A percentile compares a stretch with the other conserved stretches of the same genome.
Conservation (phyloP, 2,113 vertebrate species). For the Nettapus auritus region DNA sequence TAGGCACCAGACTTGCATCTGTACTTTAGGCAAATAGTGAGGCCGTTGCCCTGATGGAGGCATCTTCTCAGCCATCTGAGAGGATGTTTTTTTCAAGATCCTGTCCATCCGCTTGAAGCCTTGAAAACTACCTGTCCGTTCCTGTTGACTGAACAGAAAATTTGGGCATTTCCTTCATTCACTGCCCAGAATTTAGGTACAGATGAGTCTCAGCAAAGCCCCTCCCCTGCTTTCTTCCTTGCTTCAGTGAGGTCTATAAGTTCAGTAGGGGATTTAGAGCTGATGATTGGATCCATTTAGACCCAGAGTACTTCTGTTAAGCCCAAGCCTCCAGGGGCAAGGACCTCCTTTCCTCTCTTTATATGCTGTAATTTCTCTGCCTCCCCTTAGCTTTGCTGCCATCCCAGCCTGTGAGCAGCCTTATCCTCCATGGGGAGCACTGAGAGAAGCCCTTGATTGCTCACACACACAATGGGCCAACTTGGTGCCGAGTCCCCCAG, state of each 20-base stretch:
- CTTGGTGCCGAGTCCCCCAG: neutral
- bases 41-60: neutral
- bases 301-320: neutral
- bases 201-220: neutral
- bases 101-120: neutral
- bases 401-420: accelerated
- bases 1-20: neutral
- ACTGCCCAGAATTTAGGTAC: neutral
- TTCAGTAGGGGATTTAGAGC: neutral
- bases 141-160: neutral
- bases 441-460: accelerated
- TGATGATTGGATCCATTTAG: neutral
- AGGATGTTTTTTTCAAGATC: neutral
- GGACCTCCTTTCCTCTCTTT: no score
- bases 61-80: neutral
- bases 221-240: neutral
- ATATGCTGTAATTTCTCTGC: no score
- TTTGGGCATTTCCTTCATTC: neutral
- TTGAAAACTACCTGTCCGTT: neutral
- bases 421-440: neutral
- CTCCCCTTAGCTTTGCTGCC: neutral
- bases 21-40: neutral
- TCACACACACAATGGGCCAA: neutral
- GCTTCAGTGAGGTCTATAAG: neutral
- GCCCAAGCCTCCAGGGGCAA: accelerated